A percentile compares a stretch with the other conserved stretches of the same genome.
phyloP scores from a whole-genome alignment of 2,113 vertebrate species.

The Sorex fumeus region DNA sequence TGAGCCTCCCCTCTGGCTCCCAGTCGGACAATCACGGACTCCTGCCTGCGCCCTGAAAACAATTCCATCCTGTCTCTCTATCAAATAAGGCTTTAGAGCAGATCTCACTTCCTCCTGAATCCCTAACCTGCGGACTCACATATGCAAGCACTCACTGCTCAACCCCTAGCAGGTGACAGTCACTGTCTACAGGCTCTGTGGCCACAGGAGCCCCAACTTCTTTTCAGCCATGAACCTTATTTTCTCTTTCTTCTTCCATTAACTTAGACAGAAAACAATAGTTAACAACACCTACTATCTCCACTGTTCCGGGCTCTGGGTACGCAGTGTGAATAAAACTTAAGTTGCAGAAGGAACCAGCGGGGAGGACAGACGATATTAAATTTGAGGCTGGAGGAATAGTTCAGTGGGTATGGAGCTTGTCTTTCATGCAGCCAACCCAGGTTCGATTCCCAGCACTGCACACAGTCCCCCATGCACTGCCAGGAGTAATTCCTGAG shows the following conservation, averaged over 20 bases:
- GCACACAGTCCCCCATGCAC: no score
- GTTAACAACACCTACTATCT: neutral
- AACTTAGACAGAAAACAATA: constrained; percentile 38
- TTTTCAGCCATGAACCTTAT: neutral
- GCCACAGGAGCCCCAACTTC: neutral
- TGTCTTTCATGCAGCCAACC: no score
- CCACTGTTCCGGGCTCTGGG: neutral
- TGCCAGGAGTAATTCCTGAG: no score
- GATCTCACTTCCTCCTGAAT: neutral
- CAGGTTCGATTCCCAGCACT: no score
- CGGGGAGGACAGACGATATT: constrained; percentile 7
- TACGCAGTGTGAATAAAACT: neutral
- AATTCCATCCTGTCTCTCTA: neutral
- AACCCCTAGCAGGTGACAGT: neutral
- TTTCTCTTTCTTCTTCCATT: constrained; percentile 24
- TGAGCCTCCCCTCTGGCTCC: neutral
- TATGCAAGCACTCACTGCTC: neutral
- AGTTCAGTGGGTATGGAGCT: no score
- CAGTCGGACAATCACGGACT: neutral
- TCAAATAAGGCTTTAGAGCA: neutral
- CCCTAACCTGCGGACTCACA: neutral
- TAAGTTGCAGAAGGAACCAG: constrained; percentile 10
- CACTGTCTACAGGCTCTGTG: neutral
- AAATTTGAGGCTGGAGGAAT: neutral
- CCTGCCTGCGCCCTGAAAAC: neutral